Base-by-base conservation (phyloP, 2,888 invertebrate genomes). In the Clitarchus hookeri region DNA sequence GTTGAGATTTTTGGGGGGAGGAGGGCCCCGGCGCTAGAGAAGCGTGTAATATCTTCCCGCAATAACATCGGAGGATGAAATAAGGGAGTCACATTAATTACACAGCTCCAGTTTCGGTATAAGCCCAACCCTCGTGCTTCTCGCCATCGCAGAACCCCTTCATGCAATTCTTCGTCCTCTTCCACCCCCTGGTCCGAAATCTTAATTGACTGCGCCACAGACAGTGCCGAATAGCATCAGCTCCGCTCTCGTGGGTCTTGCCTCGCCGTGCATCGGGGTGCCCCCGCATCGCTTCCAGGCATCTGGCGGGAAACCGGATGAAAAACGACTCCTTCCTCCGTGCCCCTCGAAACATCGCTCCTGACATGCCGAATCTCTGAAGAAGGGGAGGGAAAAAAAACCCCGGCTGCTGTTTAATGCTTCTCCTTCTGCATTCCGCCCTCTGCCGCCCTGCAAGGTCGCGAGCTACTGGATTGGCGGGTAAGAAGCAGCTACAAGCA, bases 81-180 rank as follows among this genome's bases (percentile, higher is more conserved):
- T 65, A 65, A 65, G 65, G 65, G 65, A 65, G 65, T 19, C 65
- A 65, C n/a, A 65, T 65, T 65, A 65, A 65, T 65, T 65, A 65
- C 65, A 65, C 65, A n/a, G 23, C n/a, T 65, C 23, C n/a, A n/a
- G 65, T 65, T 65, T n/a, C 65, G n/a, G 65, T 65, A n/a, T 65
- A 65, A 48, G 48, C 48, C 48, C 48, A 8, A 48, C 48, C 48
- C 48, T 48, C 48, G 48, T 23, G 11, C 65, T 23, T 23, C n/a
- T 65, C 65, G 8, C 65, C 16, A 6, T 2, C n/a, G 23, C n/a
- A 23, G 23, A 8, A 65, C 65, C 65, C 65, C 65, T 65, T 65
- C 65, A n/a, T 65, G 6, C 3, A 65, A 65, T n/a, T 19, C 65
- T n/a, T 23, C 23, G 2, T n/a, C n/a, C 65, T 23, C 23, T 8